Conservation (phyloP, 2,797 vertebrate genomes). For the Hozukius guyotensis region DNA sequence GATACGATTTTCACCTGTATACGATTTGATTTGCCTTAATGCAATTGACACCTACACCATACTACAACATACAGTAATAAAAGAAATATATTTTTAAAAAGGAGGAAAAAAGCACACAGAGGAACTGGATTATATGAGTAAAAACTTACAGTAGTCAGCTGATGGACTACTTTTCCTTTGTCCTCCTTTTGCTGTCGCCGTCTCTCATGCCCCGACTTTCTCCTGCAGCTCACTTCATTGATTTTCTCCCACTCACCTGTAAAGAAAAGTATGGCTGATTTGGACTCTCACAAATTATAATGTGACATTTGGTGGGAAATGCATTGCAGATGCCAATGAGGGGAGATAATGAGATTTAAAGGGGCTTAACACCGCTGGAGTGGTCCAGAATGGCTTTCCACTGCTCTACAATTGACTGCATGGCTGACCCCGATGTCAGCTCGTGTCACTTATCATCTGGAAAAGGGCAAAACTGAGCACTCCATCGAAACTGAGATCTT, state of each 20-base stretch:
- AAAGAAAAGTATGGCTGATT: conserved; percentile 35
- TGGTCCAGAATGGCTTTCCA: conserved; percentile 57
- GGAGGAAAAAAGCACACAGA: neutral
- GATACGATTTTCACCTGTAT: neutral
- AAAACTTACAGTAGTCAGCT: neutral
- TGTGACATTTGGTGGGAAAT: conserved; percentile 71
- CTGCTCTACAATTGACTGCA: conserved; percentile 53
- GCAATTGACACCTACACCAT: neutral
- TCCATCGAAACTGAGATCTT: conserved; percentile 43
- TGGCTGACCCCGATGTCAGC: conserved; percentile 61
- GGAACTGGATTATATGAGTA: neutral
- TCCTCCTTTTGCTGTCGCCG: neutral
- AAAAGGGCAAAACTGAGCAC: conserved; percentile 56
- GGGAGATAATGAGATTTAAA: conserved; percentile 67
- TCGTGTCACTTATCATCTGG: conserved; percentile 63
- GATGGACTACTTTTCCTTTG: neutral
- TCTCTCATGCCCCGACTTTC: neutral
- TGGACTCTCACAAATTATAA: conserved; percentile 58
- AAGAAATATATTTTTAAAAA: neutral
- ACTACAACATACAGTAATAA: neutral
- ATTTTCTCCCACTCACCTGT: conserved; percentile 45
- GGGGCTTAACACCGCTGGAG: conserved; percentile 51
- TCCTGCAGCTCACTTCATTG: conserved; percentile 20
- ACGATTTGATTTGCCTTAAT: neutral
- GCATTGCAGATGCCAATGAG: conserved; percentile 54